Base-by-base conservation (phyloP, 2,113 vertebrate genomes). In the Platanista minor region DNA sequence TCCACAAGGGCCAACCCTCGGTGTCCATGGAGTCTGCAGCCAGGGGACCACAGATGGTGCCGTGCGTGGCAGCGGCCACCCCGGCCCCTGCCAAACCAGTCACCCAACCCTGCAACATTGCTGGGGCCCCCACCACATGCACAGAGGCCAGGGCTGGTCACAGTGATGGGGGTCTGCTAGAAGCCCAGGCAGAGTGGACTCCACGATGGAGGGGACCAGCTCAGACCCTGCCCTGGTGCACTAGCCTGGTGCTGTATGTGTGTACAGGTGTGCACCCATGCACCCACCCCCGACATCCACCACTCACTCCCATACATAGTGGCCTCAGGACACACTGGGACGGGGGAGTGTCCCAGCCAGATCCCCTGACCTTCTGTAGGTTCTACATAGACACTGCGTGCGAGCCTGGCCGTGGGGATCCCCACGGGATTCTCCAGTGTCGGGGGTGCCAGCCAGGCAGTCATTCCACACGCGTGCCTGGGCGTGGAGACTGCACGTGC, bases 371-470 rank as follows among this genome's bases (percentile, higher is more conserved):
- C 2, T 23, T 46, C 43, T 21, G 41, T n/a, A 23, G 29, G 14
- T 15, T 12, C 1, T 7, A 17, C 43, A 1, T 6, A 23, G 6
- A 52, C 57, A 5, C 6, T 54, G 52, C 33, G 2, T 2, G 25
- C 8, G 78, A 46, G 71, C 3, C 36, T 36, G 11, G n/a, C 71
- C 29, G 9, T 78, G 13, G 39, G 46, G 8, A 20, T 36, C 33
- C 62, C 64, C 49, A 27, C 11, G 5, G 81, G 36, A 3, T 8
- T 57, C 82, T 61, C 43, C 0, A 4, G 2, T 25, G 6, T 46
- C 4, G 54, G 36, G 31, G 31, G 21, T 31, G 25, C 33, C 74
- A 46, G 11, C 75, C n/a, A 5, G 46, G 15, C 27, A 2, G 69
- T 74, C 46, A 59, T 46, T 54, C 39, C 43, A 39, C 43, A 39